Conservation (phyloP, 2,888 invertebrate genomes). For the Chrysolina oricalcia region DNA sequence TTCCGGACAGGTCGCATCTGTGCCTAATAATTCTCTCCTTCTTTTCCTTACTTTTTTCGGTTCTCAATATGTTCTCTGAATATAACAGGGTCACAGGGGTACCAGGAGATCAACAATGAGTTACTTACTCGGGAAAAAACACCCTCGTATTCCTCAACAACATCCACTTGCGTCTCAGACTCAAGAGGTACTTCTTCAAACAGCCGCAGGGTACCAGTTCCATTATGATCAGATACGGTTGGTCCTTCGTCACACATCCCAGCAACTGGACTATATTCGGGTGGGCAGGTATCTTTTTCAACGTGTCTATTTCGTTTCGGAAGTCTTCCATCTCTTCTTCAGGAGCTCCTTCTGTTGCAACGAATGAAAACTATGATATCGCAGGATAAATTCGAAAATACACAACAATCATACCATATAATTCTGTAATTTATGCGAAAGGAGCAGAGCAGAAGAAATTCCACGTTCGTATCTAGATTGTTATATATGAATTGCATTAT, state of each 20-base stretch:
- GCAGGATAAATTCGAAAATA: no score
- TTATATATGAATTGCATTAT: no score
- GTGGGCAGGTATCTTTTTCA: constrained; percentile 81
- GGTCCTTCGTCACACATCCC: constrained; percentile 82
- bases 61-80: no score
- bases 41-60: no score
- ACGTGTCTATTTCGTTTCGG: constrained; percentile 83
- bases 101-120: no score
- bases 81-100: no score
- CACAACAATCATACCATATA: no score
- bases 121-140: constrained; percentile 61
- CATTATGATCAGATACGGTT: constrained; percentile 83
- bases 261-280: constrained; percentile 83
- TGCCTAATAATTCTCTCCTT: no score
- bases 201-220: constrained; percentile 88
- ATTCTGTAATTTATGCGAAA: no score
- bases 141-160: constrained; percentile 47
- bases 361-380: background rate
- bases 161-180: constrained; percentile 70
- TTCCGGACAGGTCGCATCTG: no score
- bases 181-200: constrained; percentile 77
- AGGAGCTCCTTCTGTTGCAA: constrained; percentile 72
- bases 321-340: constrained; percentile 81
- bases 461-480: background rate
- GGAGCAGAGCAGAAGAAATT: no score